Conservation (phyloP, 2,888 invertebrate species). For the Drosophila nigricruria region DNA sequence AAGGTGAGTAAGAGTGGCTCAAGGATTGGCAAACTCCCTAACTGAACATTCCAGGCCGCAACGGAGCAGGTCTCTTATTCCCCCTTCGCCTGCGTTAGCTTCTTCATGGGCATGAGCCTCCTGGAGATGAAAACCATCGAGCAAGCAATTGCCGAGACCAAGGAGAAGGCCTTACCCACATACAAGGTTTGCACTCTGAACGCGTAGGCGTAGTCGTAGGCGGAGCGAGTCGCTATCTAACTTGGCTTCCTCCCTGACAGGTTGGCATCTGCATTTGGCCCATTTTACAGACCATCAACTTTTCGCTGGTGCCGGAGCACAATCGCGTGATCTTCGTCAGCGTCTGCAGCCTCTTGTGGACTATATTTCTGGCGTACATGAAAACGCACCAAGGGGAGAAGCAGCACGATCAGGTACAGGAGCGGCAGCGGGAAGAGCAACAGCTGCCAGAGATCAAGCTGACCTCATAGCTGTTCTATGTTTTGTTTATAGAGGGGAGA, state of each 20-base stretch:
- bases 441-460: background rate
- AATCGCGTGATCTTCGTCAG: slow-evolving; percentile 91
- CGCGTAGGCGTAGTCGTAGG: too few species aligned
- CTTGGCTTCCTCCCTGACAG: slow-evolving; percentile 51
- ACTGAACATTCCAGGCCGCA: slow-evolving; percentile 85
- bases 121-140: slow-evolving; percentile 89
- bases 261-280: slow-evolving; percentile 90
- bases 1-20: slow-evolving; percentile 86
- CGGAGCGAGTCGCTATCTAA: background rate
- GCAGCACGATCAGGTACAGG: background rate
- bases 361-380: slow-evolving; percentile 91
- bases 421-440: background rate
- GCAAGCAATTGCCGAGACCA: slow-evolving; percentile 89
- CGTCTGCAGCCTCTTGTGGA: slow-evolving; percentile 91
- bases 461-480: background rate
- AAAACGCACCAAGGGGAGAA: slow-evolving; percentile 86
- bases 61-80: slow-evolving; percentile 92
- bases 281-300: slow-evolving; percentile 90
- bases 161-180: slow-evolving; percentile 90
- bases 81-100: slow-evolving; percentile 90
- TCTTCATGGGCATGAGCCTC: slow-evolving; percentile 91
- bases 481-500: too few species aligned
- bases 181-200: slow-evolving; percentile 85
- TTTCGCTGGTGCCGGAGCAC: slow-evolving; percentile 89
- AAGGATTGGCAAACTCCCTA: background rate